Evolutionary conservation across 2,797 vertebrate species (phyloP).

Genomic region (Iguana delicatissima): DNA sequence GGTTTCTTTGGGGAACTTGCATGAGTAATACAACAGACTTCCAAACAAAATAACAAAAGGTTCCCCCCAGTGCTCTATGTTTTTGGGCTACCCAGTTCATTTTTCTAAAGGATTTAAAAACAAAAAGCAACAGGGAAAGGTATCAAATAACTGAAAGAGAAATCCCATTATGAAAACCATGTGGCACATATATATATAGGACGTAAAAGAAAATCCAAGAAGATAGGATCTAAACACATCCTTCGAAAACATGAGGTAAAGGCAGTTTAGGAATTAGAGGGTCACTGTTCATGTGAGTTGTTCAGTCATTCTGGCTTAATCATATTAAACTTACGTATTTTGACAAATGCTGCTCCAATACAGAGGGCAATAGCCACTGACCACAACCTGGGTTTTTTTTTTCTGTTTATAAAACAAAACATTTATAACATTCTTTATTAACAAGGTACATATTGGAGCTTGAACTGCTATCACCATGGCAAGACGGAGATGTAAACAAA

Average conservation of each 20-base stretch:
- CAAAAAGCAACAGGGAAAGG: background rate
- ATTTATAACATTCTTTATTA: conserved; percentile 32
- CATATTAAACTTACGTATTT: background rate
- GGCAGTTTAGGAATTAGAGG: background rate
- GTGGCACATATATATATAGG: background rate
- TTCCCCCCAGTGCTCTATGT: background rate
- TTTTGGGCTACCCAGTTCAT: background rate
- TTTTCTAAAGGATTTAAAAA: background rate
- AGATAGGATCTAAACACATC: background rate
- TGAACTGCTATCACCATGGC: conserved; percentile 23
- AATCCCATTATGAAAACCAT: background rate
- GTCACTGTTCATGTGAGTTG: background rate
- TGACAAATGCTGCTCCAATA: background rate
- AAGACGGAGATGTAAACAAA: conserved; percentile 37
- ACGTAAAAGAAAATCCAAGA: background rate
- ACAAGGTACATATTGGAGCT: conserved; percentile 11
- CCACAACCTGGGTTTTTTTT: background rate
- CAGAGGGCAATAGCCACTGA: background rate
- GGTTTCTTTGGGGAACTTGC: too few relatives aligned
- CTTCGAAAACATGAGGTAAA: background rate
- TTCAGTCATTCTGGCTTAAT: conserved; percentile 27
- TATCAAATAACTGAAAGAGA: background rate
- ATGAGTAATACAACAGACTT: too few relatives aligned
- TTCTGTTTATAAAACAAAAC: conserved; percentile 2
- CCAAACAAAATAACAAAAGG: background rate